These are phyloP conservation scores for Sceliomorpha sp. DNA, from an alignment of 2,888 invertebrate genomes.

Conservation along the genomic window DNA sequence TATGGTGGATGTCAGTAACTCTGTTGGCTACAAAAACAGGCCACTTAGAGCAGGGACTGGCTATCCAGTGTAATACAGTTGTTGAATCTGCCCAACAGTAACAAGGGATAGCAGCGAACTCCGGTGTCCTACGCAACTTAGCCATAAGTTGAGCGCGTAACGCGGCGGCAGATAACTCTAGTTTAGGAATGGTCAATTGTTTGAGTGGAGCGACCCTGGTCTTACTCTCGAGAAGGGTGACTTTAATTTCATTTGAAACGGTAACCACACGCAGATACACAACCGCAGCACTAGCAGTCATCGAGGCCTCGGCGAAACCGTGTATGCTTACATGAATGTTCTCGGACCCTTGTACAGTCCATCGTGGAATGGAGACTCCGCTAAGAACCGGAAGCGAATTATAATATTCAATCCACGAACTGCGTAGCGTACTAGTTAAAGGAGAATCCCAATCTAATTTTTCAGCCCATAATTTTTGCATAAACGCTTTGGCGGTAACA, in stretches of 20 bases:
- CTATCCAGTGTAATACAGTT: too few species aligned
- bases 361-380: neutral
- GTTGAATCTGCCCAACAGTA: neutral
- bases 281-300: neutral
- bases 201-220: too few species aligned
- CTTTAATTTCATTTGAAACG: neutral
- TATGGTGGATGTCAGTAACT: too few species aligned
- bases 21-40: too few species aligned
- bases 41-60: too few species aligned
- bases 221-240: neutral
- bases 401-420: neutral
- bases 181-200: constrained; percentile 1
- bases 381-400: neutral
- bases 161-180: neutral
- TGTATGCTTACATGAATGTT: neutral
- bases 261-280: neutral
- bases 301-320: neutral
- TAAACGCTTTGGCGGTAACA: constrained; percentile 3
- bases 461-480: constrained; percentile 3
- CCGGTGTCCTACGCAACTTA: too few species aligned
- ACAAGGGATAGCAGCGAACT: too few species aligned
- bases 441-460: neutral
- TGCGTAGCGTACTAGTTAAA: neutral
- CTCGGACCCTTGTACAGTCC: neutral
- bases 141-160: neutral